Evolutionary conservation across 2,797 vertebrate genomes (phyloP).

Genomic region (Enteromius trimaculatus): DNA sequence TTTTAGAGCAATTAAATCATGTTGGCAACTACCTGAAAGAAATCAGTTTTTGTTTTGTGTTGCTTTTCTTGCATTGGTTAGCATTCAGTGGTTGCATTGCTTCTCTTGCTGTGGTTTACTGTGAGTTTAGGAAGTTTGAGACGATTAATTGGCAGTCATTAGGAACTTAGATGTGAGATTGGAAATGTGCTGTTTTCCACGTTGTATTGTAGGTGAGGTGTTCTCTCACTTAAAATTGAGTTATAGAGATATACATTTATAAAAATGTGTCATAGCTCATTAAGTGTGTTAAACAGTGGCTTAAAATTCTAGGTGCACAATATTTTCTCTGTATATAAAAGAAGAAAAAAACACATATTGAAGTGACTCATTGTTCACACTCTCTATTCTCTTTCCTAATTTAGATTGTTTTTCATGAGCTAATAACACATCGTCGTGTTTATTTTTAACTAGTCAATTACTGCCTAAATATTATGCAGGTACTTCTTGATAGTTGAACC

Average conservation of each 20-base stretch:
- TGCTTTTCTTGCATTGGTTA: neutral
- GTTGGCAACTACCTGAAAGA: neutral
- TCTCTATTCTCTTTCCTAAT: neutral
- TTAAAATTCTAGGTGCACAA: neutral
- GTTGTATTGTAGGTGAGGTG: constrained; percentile 13
- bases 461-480: neutral
- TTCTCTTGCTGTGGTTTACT: neutral
- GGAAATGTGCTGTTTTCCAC: neutral
- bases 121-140: neutral
- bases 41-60: neutral
- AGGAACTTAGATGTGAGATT: neutral
- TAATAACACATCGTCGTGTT: neutral
- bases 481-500: constrained; percentile 23
- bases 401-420: neutral
- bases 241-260: neutral
- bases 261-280: neutral
- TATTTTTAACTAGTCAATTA: constrained; percentile 22
- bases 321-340: neutral
- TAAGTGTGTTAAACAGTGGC: constrained; percentile 3
- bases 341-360: neutral
- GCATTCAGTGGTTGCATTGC: neutral
- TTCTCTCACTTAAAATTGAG: neutral
- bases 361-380: neutral
- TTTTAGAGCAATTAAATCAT: neutral
- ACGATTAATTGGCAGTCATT: neutral